Conservation (phyloP, 1,140 invertebrate genomes). For the Oppia nitens region DNA sequence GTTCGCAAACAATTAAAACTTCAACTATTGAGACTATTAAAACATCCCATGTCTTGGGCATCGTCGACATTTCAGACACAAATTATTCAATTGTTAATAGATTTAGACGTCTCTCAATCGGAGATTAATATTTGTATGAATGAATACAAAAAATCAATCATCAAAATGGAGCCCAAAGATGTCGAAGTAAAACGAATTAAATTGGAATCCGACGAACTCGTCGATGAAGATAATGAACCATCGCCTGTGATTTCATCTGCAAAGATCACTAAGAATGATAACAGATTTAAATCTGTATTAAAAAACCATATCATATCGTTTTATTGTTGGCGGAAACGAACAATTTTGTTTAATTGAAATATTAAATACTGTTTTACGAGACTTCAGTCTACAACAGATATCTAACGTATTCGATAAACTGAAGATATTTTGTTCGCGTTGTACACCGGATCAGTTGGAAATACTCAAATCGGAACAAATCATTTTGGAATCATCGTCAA, state of each 20-base stretch:
- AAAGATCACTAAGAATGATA: slow-evolving; percentile 20
- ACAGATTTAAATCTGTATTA: slow-evolving; percentile 66
- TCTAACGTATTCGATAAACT: slow-evolving; percentile 80
- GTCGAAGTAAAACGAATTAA: slow-evolving; percentile 13
- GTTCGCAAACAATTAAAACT: slow-evolving; percentile 83
- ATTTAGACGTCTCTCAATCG: slow-evolving; percentile 60
- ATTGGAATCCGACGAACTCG: slow-evolving; percentile 23
- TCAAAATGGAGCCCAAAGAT: slow-evolving; percentile 20
- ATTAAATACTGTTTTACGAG: slow-evolving; percentile 71
- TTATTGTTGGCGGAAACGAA: slow-evolving; percentile 83
- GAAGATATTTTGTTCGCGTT: slow-evolving; percentile 85
- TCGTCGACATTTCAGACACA: slow-evolving; percentile 51
- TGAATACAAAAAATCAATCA: slow-evolving; percentile 29
- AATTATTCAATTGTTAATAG: slow-evolving; percentile 65
- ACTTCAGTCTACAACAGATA: slow-evolving; percentile 77
- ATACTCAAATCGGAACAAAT: slow-evolving; percentile 65
- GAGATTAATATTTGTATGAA: slow-evolving; percentile 36
- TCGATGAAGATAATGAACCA: slow-evolving; percentile 21
- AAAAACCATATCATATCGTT: slow-evolving; percentile 79
- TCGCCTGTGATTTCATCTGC: not conserved
- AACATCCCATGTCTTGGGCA: slow-evolving; percentile 51
- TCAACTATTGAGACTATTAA: slow-evolving; percentile 27
- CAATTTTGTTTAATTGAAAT: slow-evolving; percentile 86
- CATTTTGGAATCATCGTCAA: slow-evolving; percentile 51
- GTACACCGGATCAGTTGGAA: slow-evolving; percentile 76